These are phyloP conservation scores for Allacma fusca DNA, from an alignment of 2,888 invertebrate genomes.

Conservation along the genomic window DNA sequence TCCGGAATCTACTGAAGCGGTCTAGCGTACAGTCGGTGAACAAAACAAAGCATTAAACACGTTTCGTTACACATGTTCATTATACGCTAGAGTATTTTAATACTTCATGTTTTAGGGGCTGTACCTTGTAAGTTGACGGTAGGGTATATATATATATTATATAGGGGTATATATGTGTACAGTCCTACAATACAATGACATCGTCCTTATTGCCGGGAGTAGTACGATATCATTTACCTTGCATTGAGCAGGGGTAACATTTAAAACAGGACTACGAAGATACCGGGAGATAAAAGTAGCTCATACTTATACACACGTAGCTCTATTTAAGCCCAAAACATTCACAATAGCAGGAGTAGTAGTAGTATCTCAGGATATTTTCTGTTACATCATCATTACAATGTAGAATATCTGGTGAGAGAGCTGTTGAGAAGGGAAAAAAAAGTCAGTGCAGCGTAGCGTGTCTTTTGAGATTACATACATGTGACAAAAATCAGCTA, in stretches of 20 bases:
- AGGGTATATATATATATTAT: too few species aligned
- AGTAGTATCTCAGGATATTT: not conserved
- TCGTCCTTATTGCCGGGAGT: too few species aligned
- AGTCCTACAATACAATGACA: too few species aligned
- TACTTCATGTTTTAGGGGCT: not conserved
- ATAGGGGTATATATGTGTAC: too few species aligned
- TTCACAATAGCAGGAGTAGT: too few species aligned
- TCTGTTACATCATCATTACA: constrained; percentile 23
- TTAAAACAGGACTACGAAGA: too few species aligned
- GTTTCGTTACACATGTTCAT: constrained; percentile 16
- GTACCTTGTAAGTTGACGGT: too few species aligned
- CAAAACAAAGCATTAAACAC: constrained; percentile 3
- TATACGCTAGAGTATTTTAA: not conserved
- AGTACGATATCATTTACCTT: too few species aligned
- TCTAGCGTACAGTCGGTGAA: not conserved
- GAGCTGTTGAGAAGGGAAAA: not conserved
- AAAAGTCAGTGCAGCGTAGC: constrained; percentile 34
- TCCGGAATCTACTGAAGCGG: not conserved
- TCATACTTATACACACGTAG: too few species aligned
- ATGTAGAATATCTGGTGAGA: not conserved
- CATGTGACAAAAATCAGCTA: constrained; percentile 24
- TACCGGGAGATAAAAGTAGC: too few species aligned
- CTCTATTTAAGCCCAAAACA: not conserved
- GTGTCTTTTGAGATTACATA: constrained; percentile 30
- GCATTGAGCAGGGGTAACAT: too few species aligned